Evolutionary conservation across 2,113 vertebrate genomes (phyloP), one percentile per base, ranked within the genome.

Genomic region (Microtus pennsylvanicus): DNA sequence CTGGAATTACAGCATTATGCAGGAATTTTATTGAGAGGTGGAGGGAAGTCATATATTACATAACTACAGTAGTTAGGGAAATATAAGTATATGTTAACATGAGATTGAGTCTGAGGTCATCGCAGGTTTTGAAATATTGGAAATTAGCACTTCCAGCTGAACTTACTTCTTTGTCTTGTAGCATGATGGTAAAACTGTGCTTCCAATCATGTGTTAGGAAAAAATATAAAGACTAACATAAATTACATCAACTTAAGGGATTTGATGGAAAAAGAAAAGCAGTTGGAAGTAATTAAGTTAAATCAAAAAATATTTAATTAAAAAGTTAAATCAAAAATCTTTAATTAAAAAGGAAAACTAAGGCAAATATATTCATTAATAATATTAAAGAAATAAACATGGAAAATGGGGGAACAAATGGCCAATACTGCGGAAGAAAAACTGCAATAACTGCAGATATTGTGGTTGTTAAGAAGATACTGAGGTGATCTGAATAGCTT

Each of bases 201-300:
- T 33, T 90, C 26, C 9, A 90, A 45, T 10, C 11, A 70, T 50
- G 45, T 24, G 28, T 94, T 52, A 81, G 70, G 92, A 42, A 93
- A 74, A 81, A 5, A n/a, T 19, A 85, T 94, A 67, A 33, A 74
- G 30, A n/a, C 12, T 96, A 58, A 91, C 90, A 87, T 69, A 75
- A 82, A 95, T 88, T 93, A 7, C 30, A 77, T n/a, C 33, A 5
- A 67, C 8, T 72, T 17, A 93, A 93, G 69, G 1, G 61, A 52
- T 89, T 94, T 70, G 74, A 3, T 6, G 9, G 12, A 67, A 50
- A 91, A 89, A 89, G 65, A 45, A 78, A 91, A 91, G 3, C 58
- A 93, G 45, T 55, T 55, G 22, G 26, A 93, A 94, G 42, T 76
- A 35, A 72, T 72, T 28, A 33, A 82, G 58, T n/a, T 75, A 33